These are phyloP conservation scores for Sitodiplosis mosellana DNA, from an alignment of 1,140 invertebrate genomes.

Conservation along the genomic window DNA sequence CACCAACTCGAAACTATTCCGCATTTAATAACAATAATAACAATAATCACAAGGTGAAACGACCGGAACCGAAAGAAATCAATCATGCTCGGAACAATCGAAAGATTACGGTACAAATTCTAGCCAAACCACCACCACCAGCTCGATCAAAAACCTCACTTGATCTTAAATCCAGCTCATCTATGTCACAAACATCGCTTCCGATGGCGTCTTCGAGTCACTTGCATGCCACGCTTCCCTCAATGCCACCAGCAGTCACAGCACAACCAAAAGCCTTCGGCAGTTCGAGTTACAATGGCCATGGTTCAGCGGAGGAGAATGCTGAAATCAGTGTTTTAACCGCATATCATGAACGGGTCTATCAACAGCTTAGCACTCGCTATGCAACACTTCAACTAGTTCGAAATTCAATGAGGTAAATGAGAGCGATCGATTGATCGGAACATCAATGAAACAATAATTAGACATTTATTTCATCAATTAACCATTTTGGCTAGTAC, in stretches of 20 bases:
- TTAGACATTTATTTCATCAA: no score
- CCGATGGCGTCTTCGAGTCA: background rate
- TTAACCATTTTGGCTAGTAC: no score
- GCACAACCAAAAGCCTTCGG: background rate
- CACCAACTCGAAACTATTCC: background rate
- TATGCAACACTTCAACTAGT: conserved; percentile 18
- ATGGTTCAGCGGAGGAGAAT: conserved; percentile 9
- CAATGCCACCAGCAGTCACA: background rate
- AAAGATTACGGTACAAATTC: conserved; percentile 21
- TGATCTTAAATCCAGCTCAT: conserved; percentile 14
- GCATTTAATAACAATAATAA: conserved; percentile 5
- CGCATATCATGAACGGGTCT: conserved; percentile 17
- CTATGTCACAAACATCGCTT: background rate
- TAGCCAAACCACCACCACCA: conserved; percentile 14
- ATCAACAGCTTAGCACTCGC: conserved; percentile 20
- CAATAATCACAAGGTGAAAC: conserved; percentile 1
- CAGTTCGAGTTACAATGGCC: no score
- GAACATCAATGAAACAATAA: no score
- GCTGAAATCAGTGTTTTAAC: conserved; percentile 17
- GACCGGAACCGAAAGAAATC: conserved; percentile 1
- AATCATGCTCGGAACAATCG: conserved; percentile 9
- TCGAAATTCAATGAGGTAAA: conserved; percentile 16
- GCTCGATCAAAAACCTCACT: conserved; percentile 21
- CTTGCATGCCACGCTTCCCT: background rate
- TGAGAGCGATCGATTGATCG: background rate